Evolutionary conservation across 2,888 invertebrate genomes (phyloP).

Genomic region (Melanophora roralis): DNA sequence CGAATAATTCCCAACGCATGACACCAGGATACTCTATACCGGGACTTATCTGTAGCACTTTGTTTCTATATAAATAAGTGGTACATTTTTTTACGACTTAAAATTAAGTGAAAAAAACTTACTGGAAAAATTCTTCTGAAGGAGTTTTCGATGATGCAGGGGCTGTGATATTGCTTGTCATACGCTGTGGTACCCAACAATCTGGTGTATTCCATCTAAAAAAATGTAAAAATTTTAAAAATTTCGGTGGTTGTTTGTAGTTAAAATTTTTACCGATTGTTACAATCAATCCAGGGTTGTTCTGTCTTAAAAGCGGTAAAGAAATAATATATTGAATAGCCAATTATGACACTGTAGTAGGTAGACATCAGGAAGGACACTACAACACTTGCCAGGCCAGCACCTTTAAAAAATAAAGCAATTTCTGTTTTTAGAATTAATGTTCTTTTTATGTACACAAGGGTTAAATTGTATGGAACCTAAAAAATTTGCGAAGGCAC

Average conservation of each 20-base stretch:
- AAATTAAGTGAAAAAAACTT: conserved; percentile 69
- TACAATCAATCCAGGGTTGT: conserved; percentile 93
- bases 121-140: conserved; percentile 96
- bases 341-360: conserved; percentile 96
- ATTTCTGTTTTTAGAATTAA: too few relatives aligned
- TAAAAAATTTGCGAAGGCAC: too few relatives aligned
- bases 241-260: not conserved
- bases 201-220: conserved; percentile 84
- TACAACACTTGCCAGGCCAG: conserved; percentile 94
- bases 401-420: conserved; percentile 81
- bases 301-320: conserved; percentile 92
- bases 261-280: conserved; percentile 79
- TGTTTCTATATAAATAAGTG: conserved; percentile 80
- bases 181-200: conserved; percentile 87
- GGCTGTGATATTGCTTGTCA: conserved; percentile 80
- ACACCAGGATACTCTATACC: conserved; percentile 90
- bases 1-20: conserved; percentile 92
- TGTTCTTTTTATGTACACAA: too few relatives aligned
- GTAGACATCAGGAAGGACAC: conserved; percentile 97
- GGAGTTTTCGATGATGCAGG: conserved; percentile 88
- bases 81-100: not conserved
- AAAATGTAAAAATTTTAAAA: not conserved
- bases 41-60: conserved; percentile 89
- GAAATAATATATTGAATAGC: conserved; percentile 95
- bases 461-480: too few relatives aligned